Evolutionary conservation across 1,140 invertebrate species (phyloP).

Genomic region (Psix sp.): DNA sequence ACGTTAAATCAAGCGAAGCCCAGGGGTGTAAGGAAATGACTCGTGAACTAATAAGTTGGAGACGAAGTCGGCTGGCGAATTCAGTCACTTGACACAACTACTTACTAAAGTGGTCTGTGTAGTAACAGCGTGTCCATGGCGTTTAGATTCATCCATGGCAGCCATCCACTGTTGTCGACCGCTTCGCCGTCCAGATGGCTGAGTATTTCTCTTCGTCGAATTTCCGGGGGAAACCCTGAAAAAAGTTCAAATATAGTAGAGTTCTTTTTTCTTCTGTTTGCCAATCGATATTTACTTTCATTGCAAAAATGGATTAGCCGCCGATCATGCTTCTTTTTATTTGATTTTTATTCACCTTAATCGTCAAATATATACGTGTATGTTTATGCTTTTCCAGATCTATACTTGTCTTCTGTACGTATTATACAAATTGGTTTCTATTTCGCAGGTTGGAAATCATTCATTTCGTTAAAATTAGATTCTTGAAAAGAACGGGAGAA

Average conservation of each 20-base stretch:
- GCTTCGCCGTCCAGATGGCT: constrained; percentile 69
- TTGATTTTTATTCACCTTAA: constrained; percentile 2
- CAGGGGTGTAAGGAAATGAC: constrained; percentile 27
- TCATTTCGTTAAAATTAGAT: too few species aligned
- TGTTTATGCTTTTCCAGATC: not conserved
- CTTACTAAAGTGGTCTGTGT: constrained; percentile 86
- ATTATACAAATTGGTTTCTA: not conserved
- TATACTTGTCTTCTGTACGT: not conserved
- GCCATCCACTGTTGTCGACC: constrained; percentile 72
- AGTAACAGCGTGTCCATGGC: constrained; percentile 77
- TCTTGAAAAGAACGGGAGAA: too few species aligned
- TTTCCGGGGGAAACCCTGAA: constrained; percentile 82
- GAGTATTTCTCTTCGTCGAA: constrained; percentile 78
- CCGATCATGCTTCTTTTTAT: too few species aligned
- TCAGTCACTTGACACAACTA: constrained; percentile 51
- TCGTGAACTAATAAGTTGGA: constrained; percentile 38
- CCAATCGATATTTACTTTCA: constrained; percentile 25
- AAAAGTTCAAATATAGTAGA: constrained; percentile 61
- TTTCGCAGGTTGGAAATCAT: too few species aligned
- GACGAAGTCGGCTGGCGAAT: constrained; percentile 41
- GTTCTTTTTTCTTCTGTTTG: constrained; percentile 24
- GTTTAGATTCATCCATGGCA: constrained; percentile 76
- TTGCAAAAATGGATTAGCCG: constrained; percentile 21
- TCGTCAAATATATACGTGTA: not conserved
- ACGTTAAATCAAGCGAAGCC: constrained; percentile 19